Evolutionary conservation across 2,797 vertebrate genomes (phyloP), one percentile per base, ranked within the genome.

Genomic region (Pteropus rufus): DNA sequence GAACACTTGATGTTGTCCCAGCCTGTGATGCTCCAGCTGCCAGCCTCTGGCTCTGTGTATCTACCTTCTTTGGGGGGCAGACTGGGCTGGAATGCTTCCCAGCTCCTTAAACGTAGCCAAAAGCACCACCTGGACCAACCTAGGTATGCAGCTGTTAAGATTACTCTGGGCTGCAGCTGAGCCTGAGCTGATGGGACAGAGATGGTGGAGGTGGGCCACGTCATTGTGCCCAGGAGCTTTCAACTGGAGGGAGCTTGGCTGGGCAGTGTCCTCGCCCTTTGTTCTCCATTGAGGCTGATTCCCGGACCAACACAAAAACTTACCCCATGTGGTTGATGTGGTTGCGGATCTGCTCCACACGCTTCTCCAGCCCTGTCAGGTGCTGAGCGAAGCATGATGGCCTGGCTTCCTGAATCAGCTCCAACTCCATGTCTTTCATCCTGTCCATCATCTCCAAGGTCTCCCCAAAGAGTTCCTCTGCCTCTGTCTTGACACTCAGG

Each of bases 391-490:
- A 98, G 83, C 64, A 98, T 3, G 67, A 99, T 96, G 44, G 99
- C 98, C 3, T 97, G 87, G 89, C 99, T 98, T 21, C 98, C 9
- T 2, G 19, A 76, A 96, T 98, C 81, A 99, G 98, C 76, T 99
- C 98, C 0, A 29, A 98, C 95, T 99, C 99, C 94, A 99, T 99
- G 97, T 98, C 99, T 98, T 98, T 97, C 92, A 99, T 98, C 96
- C 97, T 98, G 44, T 98, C 97, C 98, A 99, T 95, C 98, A 99
- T 99, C 95, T 81, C 89, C 56, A 98, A 24, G 0, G 99, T 99
- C 77, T 99, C 99, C 96, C 98, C 98, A 36, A 98, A 97, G 24
- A 99, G 98, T 23, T 80, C 79, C 60, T 96, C 98, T 0, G 99
- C 99, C 18, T 99, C 98, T 9, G 23, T 69, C 96, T 98, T 96